Base-by-base conservation (phyloP, 1,140 invertebrate genomes). In the Drosophila melanica region DNA sequence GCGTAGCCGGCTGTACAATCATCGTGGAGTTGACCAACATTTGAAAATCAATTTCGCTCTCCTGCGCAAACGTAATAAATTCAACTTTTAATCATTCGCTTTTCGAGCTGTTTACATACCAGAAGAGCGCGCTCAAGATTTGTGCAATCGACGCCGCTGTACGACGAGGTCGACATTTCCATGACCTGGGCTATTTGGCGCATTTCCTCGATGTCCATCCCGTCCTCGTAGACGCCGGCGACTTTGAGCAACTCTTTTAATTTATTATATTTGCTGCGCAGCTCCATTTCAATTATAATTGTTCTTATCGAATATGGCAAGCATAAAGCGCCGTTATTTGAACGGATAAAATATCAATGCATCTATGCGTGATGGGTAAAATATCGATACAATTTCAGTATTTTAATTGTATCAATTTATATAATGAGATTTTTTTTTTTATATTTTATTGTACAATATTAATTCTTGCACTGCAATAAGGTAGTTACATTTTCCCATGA, bases 141-240 rank as follows among this genome's bases (percentile, higher is more conserved):
- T 1, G 11, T 16, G 9, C 27, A 42, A 1, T 71, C 62, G 7
- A 30, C 39, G 4, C 18, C 16, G 5, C 18, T 44, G 33, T 7
- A 8, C 3, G 59, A 33, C 4, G 0, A 12, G 8, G 16, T n/a
- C 0, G 86, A 90, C 33, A 60, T 30, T 23, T 90, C 48, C 45
- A 90, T 51, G 7, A 50, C 89, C 2, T 59, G 48, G 0, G 65
- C 79, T 14, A 89, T 2, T 37, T 84, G 65, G 0, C 48, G 51
- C 84, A 90, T 90, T 39, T 90, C 89, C 2, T 72, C 72, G 1
- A 81, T 8, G 0, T 67, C 33, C 87, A 90, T 90, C 10, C 51
- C 75, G 0, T 76, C 69, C 12, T 90, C 87, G n/a, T 82, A 90
- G 7, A 76, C 51, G 7, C 87, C 87, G 4, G 74, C 73, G 41